Conservation (phyloP, 2,113 vertebrate genomes). For the Nothoprocta pentlandii region DNA sequence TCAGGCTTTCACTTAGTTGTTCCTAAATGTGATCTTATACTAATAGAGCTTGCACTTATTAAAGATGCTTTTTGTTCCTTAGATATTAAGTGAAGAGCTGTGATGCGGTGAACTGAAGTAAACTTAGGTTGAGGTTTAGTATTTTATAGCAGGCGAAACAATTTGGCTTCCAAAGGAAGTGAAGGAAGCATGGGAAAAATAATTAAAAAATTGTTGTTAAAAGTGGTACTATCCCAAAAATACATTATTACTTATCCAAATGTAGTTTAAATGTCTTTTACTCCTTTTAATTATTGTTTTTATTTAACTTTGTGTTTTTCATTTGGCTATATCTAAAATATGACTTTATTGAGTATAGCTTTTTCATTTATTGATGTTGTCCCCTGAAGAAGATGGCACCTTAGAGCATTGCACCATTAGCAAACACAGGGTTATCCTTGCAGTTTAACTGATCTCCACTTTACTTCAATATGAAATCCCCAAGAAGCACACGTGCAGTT, state of each 20-base stretch:
- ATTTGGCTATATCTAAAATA: not conserved
- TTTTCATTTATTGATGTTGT: not conserved
- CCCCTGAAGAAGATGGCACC: not conserved
- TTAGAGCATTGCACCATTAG: not conserved
- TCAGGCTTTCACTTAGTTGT: not conserved
- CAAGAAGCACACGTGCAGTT: accelerated
- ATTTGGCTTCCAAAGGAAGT: not conserved
- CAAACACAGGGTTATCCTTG: not conserved
- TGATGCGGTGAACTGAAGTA: not conserved
- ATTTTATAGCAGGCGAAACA: not conserved
- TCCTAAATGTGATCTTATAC: not conserved
- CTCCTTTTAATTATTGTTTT: not conserved
- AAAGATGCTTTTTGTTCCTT: not conserved
- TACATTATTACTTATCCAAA: not conserved
- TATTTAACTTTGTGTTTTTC: not conserved
- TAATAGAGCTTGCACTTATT: not conserved
- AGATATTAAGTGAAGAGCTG: not conserved
- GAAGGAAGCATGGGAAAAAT: not conserved
- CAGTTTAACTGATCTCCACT: not conserved
- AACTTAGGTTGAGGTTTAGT: not conserved
- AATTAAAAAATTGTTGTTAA: not conserved
- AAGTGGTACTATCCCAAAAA: not conserved
- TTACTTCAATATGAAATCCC: not conserved
- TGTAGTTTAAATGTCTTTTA: not conserved
- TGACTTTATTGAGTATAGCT: not conserved